Base-by-base conservation (phyloP, 2,113 vertebrate genomes). In the Chlorodrepanis virens region DNA sequence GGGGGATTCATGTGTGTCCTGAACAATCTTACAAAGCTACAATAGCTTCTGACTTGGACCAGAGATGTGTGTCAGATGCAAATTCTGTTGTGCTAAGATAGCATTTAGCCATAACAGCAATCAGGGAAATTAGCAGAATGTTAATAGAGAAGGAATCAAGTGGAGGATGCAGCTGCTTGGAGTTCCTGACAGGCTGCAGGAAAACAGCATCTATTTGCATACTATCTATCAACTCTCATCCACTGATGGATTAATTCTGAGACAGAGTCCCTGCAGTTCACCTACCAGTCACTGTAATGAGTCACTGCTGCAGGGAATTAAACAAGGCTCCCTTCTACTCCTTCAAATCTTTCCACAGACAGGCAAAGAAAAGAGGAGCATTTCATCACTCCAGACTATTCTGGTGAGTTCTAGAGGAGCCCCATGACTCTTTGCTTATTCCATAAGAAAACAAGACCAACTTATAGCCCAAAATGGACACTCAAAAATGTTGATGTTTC, bases 51-150 rank as follows among this genome's bases (percentile, higher is more conserved):
- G 77, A 89, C 72, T 89, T 13, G 44, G 83, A 85, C 67, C 1
- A 5, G 93, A 93, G 93, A 93, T 74, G 61, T 61, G 59, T 87
- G 82, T 75, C 82, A 90, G 89, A 96, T 95, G 81, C 52, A 96
- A 94, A 94, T 87, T 64, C 74, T 72, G 83, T 88, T 83, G 69
- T 63, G 47, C 75, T 75, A 40, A 87, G 84, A 89, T 33, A 44
- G 63, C 82, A 78, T 89, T 96, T 81, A 97, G 95, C 92, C 65
- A 52, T 96, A 94, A 78, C 49, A 87, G 83, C 87, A 95, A 94
- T 96, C 90, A 96, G 39, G 72, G 87, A 95, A 93, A 94, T 96
- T 64, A 96, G 91, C 29, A 88, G 90, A 53, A 33, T 50, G 88
- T 89, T 90, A 89, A 80, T 4, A 83, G 94, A 89, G 90, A 84